A percentile compares a stretch with the other conserved stretches of the same genome.
These are phyloP conservation scores for Spilogale gracilis DNA, from an alignment of 2,113 vertebrate genomes.

Conservation along the genomic window DNA sequence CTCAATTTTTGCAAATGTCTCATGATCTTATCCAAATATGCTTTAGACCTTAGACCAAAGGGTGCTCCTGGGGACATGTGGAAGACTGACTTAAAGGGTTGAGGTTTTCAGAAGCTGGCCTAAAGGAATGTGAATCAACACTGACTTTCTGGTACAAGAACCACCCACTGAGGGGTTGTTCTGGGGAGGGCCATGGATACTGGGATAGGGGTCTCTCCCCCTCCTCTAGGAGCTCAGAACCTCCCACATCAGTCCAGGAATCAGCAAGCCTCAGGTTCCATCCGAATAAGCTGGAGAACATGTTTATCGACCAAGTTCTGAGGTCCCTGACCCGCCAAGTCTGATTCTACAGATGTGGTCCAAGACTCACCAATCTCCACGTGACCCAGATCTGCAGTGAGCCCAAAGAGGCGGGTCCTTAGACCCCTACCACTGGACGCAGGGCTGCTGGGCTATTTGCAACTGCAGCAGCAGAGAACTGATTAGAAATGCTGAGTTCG, in stretches of 20 bases:
- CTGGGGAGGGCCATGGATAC: not conserved
- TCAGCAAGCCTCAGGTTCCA: not conserved
- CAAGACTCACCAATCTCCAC: not conserved
- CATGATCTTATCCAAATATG: constrained; percentile 54
- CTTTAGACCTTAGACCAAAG: constrained; percentile 34
- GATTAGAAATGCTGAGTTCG: not conserved
- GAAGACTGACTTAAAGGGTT: not conserved
- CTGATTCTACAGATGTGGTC: not conserved
- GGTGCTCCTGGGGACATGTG: not conserved
- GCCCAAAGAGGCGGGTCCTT: not conserved
- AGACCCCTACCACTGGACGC: not conserved
- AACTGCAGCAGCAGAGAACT: not conserved
- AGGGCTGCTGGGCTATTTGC: no score
- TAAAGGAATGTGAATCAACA: not conserved
- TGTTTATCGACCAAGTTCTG: not conserved
- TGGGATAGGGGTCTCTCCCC: not conserved
- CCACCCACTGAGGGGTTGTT: not conserved
- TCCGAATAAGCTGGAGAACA: not conserved
- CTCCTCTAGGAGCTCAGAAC: not conserved
- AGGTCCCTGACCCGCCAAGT: not conserved
- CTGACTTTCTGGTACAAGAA: not conserved
- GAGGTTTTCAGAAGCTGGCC: not conserved
- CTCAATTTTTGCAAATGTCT: constrained; percentile 59
- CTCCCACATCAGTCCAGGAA: not conserved
- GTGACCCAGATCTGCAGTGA: not conserved